Evolutionary conservation across 1,140 invertebrate genomes (phyloP), one percentile per base, ranked within the genome.

Genomic region (Stegodyphus dumicola): DNA sequence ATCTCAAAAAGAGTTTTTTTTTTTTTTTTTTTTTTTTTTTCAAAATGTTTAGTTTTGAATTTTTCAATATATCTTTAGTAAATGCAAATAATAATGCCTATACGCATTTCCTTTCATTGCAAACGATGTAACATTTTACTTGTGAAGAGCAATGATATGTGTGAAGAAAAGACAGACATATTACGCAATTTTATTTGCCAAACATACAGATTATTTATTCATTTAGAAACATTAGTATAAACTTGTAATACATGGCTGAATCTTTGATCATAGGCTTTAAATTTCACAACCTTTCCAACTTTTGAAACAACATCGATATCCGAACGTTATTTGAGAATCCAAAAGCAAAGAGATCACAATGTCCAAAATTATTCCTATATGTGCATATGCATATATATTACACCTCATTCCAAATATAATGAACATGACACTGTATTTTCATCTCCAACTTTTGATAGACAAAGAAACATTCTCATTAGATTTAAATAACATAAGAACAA

Each of bases 171-270:
- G 9, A 11, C 56, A 15, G 15, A 60, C 15, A 15, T 60, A 60
- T 2, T 5, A 11, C 56, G 15, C 15, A 17, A 67, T 17, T 15
- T 85, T 76, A 76, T 85, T 85, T 85, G 71, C 74, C 81, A 85
- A 85, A 85, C 81, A 85, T 85, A 85, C 81, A 85, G 71, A 85
- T 85, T 71, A 66, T 75, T 75, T 75, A 76, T 76, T 85, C 51
- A 85, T 49, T 85, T 85, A 85, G 74, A 85, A 85, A 85, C 81
- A 67, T 69, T 77, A 70, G 81, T 85, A 85, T 85, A 85, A 85
- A 85, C 81, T 76, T 85, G 81, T 77, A 85, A 85, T 74, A 85
- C 65, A 69, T 77, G 81, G 81, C 81, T 51, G 51, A 85, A 76
- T 85, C 64, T 85, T 85, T 85, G 81, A 77, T 85, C 81, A n/a